Evolutionary conservation across 2,888 invertebrate genomes (phyloP), one percentile per base, ranked within the genome.

Genomic region (Rugalucina vietnamica): DNA sequence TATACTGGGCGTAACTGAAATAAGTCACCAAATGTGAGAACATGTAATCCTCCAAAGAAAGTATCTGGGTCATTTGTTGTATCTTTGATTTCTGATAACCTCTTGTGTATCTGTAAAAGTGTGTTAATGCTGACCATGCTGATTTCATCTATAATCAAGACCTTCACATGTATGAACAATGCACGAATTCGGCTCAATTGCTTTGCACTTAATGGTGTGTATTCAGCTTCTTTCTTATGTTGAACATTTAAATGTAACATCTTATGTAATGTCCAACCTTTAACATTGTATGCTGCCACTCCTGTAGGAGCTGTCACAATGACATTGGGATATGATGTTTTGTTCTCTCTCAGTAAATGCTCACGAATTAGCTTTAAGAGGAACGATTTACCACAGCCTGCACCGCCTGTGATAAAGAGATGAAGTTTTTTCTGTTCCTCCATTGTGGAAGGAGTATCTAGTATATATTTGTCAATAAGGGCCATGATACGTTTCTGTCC

Each of bases 321-420:
- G 0, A 79, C 73, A 70, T 80, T 80, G 10, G 57, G 79, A 27
- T n/a, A 72, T 27, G 14, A 2, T 0, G 36, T 14, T 3, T 0
- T 72, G 39, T 79, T 79, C 5, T 72, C 1, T 0, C 79, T 0
- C 14, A 79, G 39, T 2, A 79, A 2, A 18, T 72, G 27, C 37
- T 77, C 77, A 21, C 70, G 2, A 12, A 69, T 21, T 21, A 70
- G 32, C 57, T 79, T 3, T 12, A 70, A 18, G 36, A 72, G 39
- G 24, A 79, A 37, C 18, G 36, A 57, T 60, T 79, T 79, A 0
- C 79, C 79, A 49, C 69, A 69, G 1, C 79, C 79, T 21, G 72
- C 79, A 36, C 79, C 72, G 14, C 79, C 79, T 18, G 72, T 72
- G 4, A 73, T 72, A 34, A 72, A 79, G 3, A 79, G n/a, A 21